Evolutionary conservation across 2,888 invertebrate species (phyloP).

Genomic region (Synergus itoensis): DNA sequence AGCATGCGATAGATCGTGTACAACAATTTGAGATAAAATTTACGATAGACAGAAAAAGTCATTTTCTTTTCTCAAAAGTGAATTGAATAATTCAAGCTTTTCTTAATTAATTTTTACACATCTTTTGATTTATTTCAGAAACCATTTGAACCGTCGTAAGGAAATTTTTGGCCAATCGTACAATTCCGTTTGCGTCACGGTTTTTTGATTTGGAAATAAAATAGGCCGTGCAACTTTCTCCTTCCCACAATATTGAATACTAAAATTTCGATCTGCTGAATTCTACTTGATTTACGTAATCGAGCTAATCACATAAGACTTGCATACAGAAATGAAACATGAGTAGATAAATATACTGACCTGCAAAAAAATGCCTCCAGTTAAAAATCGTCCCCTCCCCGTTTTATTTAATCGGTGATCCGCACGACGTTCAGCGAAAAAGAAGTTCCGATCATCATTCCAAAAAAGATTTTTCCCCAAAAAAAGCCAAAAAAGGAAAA

Average conservation of each 20-base stretch:
- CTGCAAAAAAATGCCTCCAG: slow-evolving; percentile 66
- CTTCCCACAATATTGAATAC: neutral
- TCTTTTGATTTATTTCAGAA: neutral
- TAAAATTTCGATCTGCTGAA: neutral
- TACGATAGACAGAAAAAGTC: neutral
- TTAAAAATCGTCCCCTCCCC: slow-evolving; percentile 62
- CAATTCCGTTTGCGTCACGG: slow-evolving; percentile 31
- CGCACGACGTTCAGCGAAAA: slow-evolving; percentile 34
- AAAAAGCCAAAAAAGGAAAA: slow-evolving; percentile 24
- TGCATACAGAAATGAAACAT: slow-evolving; percentile 57
- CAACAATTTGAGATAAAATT: slow-evolving; percentile 12
- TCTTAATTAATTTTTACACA: neutral
- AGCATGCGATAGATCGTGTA: slow-evolving; percentile 17
- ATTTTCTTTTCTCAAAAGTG: neutral
- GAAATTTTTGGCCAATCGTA: neutral
- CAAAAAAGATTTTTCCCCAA: slow-evolving; percentile 26
- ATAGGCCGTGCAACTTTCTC: slow-evolving; percentile 27
- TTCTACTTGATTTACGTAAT: slow-evolving; percentile 6
- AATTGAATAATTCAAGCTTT: neutral
- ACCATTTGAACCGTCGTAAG: neutral
- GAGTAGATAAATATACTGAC: slow-evolving; percentile 67
- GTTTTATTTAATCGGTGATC: slow-evolving; percentile 30
- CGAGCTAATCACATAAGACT: slow-evolving; percentile 32
- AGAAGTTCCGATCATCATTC: slow-evolving; percentile 22
- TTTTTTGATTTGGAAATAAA: slow-evolving; percentile 7